Evolutionary conservation across 2,113 vertebrate genomes (phyloP).

Genomic region (Shinisaurus crocodilurus): DNA sequence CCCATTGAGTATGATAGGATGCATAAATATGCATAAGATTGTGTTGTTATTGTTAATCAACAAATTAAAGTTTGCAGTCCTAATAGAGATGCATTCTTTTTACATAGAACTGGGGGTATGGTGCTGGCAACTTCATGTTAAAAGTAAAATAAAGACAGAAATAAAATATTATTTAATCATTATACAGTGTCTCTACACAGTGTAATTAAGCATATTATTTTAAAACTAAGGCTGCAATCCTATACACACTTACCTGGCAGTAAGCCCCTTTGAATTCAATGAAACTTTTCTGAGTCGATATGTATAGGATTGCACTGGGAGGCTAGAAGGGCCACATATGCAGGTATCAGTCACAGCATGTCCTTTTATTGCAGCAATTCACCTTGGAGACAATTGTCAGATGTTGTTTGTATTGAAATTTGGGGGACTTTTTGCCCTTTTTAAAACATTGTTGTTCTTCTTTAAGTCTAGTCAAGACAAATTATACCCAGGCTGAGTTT

Average conservation of each 20-base stretch:
- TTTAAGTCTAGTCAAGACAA: constrained; percentile 52
- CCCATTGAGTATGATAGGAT: neutral
- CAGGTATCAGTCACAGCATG: neutral
- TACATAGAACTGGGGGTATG: neutral
- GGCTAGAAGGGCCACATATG: neutral
- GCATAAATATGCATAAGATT: neutral
- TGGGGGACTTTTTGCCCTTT: constrained; percentile 1
- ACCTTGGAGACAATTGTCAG: constrained; percentile 12
- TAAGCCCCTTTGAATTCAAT: no score
- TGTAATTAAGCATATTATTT: neutral
- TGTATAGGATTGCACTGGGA: no score
- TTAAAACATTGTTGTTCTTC: constrained; percentile 28
- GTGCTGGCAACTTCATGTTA: neutral
- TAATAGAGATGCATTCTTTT: neutral
- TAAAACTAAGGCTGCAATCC: neutral
- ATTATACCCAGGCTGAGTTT: constrained; percentile 43
- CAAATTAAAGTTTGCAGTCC: neutral
- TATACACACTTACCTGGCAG: no score
- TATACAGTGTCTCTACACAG: neutral
- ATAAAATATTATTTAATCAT: neutral
- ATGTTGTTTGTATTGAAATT: constrained; percentile 21
- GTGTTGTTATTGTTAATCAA: no score
- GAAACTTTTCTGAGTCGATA: no score
- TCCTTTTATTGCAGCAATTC: neutral
- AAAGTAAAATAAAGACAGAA: neutral